phyloP scores from a whole-genome alignment of 2,888 invertebrate genomes.

The Empis livida region DNA sequence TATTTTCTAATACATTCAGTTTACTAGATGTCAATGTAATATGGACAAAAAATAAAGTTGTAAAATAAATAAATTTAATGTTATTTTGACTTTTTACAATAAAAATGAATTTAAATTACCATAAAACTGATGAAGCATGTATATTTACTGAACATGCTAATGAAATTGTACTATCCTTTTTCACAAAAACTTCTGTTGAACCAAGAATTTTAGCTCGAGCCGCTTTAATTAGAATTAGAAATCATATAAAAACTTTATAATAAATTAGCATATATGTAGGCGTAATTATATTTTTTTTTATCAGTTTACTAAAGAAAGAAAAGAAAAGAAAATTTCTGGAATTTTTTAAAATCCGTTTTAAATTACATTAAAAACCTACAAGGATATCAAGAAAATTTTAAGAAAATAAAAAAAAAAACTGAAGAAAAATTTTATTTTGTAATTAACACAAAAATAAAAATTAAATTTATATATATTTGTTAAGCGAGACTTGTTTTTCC shows the following conservation, averaged over 20 bases:
- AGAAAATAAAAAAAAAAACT: too few species aligned
- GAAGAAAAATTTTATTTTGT: too few species aligned
- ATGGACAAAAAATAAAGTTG: background rate
- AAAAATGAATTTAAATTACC: constrained; percentile 38
- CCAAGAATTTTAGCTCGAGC: constrained; percentile 78
- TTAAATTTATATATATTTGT: too few species aligned
- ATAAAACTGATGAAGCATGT: constrained; percentile 62
- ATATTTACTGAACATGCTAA: constrained; percentile 79
- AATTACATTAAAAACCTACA: too few species aligned
- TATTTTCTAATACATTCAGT: background rate
- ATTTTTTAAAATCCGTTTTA: too few species aligned
- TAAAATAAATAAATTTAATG: background rate
- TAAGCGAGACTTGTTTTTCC: too few species aligned
- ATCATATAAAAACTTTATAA: background rate
- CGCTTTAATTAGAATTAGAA: constrained; percentile 41
- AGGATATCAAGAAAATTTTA: too few species aligned
- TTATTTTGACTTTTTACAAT: background rate
- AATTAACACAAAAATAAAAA: too few species aligned
- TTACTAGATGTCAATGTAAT: background rate
- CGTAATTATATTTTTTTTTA: too few species aligned
- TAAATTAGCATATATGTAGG: too few species aligned
- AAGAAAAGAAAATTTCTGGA: too few species aligned
- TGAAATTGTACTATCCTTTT: constrained; percentile 82
- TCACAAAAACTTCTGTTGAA: constrained; percentile 76
- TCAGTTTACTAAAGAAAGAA: too few species aligned